These are phyloP conservation scores for Notocelia uddmanniana DNA, from an alignment of 2,888 invertebrate species.

Conservation along the genomic window DNA sequence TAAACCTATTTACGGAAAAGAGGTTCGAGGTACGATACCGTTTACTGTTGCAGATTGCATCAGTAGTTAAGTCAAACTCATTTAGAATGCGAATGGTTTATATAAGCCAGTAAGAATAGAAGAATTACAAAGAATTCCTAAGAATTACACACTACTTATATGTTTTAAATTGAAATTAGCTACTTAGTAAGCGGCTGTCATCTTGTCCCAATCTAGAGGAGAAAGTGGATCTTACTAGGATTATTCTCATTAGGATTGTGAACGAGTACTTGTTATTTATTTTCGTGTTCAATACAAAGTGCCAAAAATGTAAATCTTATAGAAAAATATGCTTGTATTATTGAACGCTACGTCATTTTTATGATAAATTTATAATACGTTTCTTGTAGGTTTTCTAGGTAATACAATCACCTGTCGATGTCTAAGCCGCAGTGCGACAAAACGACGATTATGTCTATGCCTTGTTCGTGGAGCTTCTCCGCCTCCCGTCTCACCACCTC, in stretches of 20 bases:
- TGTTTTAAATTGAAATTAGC: too few species aligned
- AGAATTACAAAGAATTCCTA: too few species aligned
- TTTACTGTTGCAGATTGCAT: too few species aligned
- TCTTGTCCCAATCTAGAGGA: neutral
- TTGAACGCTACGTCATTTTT: too few species aligned
- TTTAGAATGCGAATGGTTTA: neutral
- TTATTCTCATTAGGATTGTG: neutral
- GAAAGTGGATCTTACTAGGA: neutral
- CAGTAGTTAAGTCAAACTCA: neutral
- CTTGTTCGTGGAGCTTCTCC: conserved; percentile 85
- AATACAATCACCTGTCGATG: conserved; percentile 81
- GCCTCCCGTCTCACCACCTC: conserved; percentile 89
- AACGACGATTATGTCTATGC: conserved; percentile 92
- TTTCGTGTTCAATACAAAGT: neutral
- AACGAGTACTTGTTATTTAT: neutral
- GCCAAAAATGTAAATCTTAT: neutral
- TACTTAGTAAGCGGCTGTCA: neutral
- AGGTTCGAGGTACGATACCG: neutral
- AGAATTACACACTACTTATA: too few species aligned
- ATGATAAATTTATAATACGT: neutral
- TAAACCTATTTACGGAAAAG: neutral
- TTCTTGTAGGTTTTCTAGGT: neutral
- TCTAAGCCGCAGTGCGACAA: conserved; percentile 93
- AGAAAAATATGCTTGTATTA: too few species aligned
- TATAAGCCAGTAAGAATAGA: too few species aligned